Percentiles rank a stretch among this genome's conserved stretches.
phyloP scores from a whole-genome alignment of 2,113 vertebrate genomes.

The Bos indicus region DNA sequence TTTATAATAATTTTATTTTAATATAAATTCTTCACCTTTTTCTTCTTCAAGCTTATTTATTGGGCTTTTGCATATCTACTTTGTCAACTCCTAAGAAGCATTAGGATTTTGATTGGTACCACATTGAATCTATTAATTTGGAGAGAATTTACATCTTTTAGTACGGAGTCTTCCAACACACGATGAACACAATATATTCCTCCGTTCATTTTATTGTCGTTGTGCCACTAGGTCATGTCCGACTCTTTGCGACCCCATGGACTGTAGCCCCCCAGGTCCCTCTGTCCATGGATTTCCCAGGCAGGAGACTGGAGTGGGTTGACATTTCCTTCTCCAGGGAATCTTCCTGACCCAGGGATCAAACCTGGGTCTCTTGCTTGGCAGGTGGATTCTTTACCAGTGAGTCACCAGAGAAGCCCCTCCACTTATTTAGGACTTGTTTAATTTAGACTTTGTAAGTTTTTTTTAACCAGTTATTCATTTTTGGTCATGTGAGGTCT shows the following conservation, averaged over 20 bases:
- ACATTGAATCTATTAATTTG: not conserved
- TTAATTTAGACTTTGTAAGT: not conserved
- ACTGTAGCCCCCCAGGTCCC: not conserved
- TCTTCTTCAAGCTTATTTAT: not conserved
- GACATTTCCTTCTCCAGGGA: not conserved
- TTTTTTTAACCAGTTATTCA: not conserved
- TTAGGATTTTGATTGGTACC: not conserved
- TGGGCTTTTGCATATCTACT: not conserved
- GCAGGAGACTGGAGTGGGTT: not conserved
- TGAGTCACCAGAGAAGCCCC: not conserved
- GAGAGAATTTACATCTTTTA: not conserved
- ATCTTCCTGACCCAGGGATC: not conserved
- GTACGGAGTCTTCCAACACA: not conserved
- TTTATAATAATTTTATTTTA: not conserved
- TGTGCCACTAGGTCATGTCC: fast-evolving
- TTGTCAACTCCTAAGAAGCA: not conserved
- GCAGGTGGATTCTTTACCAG: not conserved
- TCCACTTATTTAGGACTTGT: not conserved
- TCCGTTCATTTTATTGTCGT: fast-evolving
- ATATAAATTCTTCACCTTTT: not conserved
- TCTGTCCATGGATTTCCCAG: not conserved
- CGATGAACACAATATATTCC: not conserved
- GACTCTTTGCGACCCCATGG: not conserved
- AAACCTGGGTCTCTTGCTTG: not conserved
- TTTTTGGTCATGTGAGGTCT: not conserved